Evolutionary conservation across 2,113 vertebrate species (phyloP).

Genomic region (Catharus bicknelli): DNA sequence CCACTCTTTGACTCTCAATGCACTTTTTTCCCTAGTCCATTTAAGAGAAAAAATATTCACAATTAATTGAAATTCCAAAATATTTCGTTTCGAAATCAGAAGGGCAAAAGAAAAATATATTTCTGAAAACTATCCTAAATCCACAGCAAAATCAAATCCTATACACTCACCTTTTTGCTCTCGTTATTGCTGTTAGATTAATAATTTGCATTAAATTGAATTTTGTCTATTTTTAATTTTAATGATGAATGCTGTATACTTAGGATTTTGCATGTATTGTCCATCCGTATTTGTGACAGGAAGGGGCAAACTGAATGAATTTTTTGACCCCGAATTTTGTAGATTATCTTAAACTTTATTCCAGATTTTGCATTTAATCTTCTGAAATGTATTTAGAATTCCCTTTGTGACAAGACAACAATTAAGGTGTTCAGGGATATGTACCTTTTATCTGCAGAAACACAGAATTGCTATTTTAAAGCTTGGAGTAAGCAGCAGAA

Average conservation of each 20-base stretch:
- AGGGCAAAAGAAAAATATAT: neutral
- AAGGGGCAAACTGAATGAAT: neutral
- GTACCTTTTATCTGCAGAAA: neutral
- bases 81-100: neutral
- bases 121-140: neutral
- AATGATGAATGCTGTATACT: neutral
- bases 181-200: neutral
- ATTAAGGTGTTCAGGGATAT: neutral
- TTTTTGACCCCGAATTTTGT: neutral
- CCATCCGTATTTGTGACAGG: neutral
- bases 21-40: neutral
- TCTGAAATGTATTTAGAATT: neutral
- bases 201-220: neutral
- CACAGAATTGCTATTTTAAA: fast-evolving
- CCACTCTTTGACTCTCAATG: neutral
- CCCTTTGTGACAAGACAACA: neutral
- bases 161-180: fast-evolving
- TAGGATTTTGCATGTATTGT: neutral
- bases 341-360: neutral
- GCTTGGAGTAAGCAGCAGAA: neutral
- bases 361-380: neutral
- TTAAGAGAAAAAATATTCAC: neutral
- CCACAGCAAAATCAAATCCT: fast-evolving
- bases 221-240: neutral
- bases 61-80: neutral